Evolutionary conservation across 1,140 invertebrate genomes (phyloP), one percentile per base, ranked within the genome.

Genomic region (Orchesella cincta): DNA sequence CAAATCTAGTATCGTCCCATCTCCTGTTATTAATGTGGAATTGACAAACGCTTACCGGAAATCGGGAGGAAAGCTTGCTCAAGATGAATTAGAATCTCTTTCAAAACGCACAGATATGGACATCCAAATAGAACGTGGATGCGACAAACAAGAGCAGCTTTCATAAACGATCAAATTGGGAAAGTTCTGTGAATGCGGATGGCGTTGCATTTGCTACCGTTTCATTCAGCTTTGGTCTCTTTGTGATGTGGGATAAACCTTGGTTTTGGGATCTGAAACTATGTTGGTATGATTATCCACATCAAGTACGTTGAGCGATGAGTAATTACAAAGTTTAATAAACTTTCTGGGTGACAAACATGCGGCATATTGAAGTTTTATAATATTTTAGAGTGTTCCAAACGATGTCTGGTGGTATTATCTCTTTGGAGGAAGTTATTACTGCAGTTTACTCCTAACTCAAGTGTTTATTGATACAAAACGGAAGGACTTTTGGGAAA

Each of bases 401-500:
- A n/a, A 75, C 71, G 93, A 93, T 83, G 86, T 94, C 14, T 94
- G 84, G 93, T 98, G 93, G 94, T 98, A 98, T 85, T 99, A 98
- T 86, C 96, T 97, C 90, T 89, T 97, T 77, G 95, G 96, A 29
- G 89, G 96, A 82, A 90, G 93, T 62, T 99, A 99, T 87, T 99
- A 99, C 85, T 96, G 96, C 92, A 93, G 96, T 3, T 87, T 98
- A 73, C 92, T 94, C 57, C 89, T 96, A 57, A 95, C 94, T 28
- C 94, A n/a, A n/a, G n/a, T 98, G 85, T 97, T 97, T 86, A 92
- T 93, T 84, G 96, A 98, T 86, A 91, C 94, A 46, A 94, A 93
- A 82, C 89, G 93, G 64, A 95, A 96, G 88, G 97, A 99, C 87
- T 98, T 98, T 86, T 95, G 94, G 92, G 94, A 98, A 89, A 98